phyloP scores from a whole-genome alignment of 2,113 vertebrate species.

The Barbus barbus region DNA sequence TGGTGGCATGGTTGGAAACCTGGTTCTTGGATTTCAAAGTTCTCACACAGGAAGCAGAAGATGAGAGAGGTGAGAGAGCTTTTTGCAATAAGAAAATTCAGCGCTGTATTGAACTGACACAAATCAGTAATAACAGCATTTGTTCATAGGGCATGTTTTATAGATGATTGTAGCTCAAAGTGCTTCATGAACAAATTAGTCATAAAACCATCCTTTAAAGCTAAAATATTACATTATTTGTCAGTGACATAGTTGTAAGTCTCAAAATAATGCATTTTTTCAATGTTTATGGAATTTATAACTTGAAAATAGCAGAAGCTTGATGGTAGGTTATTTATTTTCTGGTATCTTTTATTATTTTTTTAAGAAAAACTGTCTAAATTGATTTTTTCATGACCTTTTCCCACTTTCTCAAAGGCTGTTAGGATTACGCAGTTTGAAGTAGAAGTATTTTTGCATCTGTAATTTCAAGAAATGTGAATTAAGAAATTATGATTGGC shows the following conservation, averaged over 20 bases:
- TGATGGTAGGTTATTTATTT: too few relatives aligned
- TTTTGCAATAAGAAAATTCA: not conserved
- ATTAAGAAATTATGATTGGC: not conserved
- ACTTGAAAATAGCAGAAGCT: not conserved
- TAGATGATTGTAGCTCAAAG: too few relatives aligned
- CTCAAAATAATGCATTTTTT: not conserved
- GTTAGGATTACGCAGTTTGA: too few relatives aligned
- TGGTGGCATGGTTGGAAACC: constrained; percentile 97
- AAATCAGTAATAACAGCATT: not conserved
- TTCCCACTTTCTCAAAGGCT: too few relatives aligned
- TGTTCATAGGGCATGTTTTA: not conserved
- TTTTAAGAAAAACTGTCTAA: too few relatives aligned
- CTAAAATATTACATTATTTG: not conserved
- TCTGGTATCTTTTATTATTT: too few relatives aligned
- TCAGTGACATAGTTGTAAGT: not conserved
- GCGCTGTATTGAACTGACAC: not conserved
- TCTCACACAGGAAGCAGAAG: constrained; percentile 89
- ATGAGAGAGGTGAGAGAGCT: constrained; percentile 85
- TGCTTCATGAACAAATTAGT: too few relatives aligned
- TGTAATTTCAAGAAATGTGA: not conserved
- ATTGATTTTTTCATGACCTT: too few relatives aligned
- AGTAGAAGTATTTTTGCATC: too few relatives aligned
- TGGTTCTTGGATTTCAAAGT: constrained; percentile 99
- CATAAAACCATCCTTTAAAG: too few relatives aligned
- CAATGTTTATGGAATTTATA: too few relatives aligned